A percentile compares a stretch with the other conserved stretches of the same genome.
Conservation (phyloP, 2,888 invertebrate species). For the Harpalus rubripes region DNA sequence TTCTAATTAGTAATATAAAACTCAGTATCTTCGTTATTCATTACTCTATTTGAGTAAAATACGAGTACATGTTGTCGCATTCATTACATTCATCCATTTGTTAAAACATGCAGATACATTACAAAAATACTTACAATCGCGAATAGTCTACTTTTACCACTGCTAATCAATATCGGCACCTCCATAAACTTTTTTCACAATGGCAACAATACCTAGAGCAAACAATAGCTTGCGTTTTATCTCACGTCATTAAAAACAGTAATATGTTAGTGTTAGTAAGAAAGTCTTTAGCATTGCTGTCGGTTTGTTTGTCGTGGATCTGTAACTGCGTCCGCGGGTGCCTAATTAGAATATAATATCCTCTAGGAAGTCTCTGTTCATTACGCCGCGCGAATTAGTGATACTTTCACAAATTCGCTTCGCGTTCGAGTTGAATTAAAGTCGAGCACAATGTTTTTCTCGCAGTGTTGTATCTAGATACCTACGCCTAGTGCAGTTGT, state of each 20-base stretch:
- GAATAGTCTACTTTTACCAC: not conserved
- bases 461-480: constrained; percentile 7
- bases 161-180: constrained; percentile 32
- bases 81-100: not conserved
- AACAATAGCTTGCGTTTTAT: constrained; percentile 28
- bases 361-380: constrained; percentile 37
- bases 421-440: not conserved
- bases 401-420: constrained; percentile 46
- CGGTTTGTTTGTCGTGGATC: not conserved
- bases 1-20: not conserved
- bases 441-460: constrained; percentile 11
- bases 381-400: constrained; percentile 33
- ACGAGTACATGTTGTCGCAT: not conserved
- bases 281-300: constrained; percentile 1
- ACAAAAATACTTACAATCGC: not conserved
- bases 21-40: not conserved
- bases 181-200: constrained; percentile 21
- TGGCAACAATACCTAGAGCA: constrained; percentile 5
- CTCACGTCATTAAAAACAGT: constrained; percentile 23
- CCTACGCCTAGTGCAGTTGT: not conserved
- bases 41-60: not conserved
- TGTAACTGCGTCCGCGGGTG: not conserved
- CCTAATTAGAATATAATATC: constrained; percentile 54
- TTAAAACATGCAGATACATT: not conserved
- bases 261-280: constrained; percentile 20